A percentile compares a stretch with the other conserved stretches of the same genome.
Evolutionary conservation across 2,888 invertebrate species (phyloP).

Genomic region (Volucella zonaria): DNA sequence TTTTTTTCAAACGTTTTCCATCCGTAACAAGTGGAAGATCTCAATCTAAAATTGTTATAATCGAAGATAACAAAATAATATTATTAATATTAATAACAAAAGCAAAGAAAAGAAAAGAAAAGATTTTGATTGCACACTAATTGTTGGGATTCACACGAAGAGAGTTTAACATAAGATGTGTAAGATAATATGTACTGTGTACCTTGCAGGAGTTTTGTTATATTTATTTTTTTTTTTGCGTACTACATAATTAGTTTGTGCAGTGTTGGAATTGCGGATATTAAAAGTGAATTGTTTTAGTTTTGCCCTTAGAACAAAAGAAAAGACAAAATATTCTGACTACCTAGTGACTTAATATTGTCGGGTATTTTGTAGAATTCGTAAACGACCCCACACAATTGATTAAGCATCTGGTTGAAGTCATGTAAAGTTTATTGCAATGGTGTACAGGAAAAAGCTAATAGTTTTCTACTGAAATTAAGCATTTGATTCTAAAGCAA

Average conservation of each 20-base stretch:
- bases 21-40: conserved; percentile 61
- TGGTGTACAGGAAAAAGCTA: neutral
- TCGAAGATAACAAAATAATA: conserved; percentile 8
- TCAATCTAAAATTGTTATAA: conserved; percentile 8
- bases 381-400: too few relatives aligned
- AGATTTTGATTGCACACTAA: neutral
- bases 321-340: too few relatives aligned
- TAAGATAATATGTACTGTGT: conserved; percentile 49
- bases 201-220: conserved; percentile 34
- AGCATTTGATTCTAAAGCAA: neutral
- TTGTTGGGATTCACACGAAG: conserved; percentile 52
- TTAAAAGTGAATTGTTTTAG: too few relatives aligned
- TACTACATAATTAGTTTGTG: conserved; percentile 20
- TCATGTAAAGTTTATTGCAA: neutral
- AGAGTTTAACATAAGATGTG: conserved; percentile 70
- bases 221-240: conserved; percentile 13
- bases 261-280: conserved; percentile 39
- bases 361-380: too few relatives aligned
- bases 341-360: too few relatives aligned
- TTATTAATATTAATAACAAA: conserved; percentile 3
- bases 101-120: neutral
- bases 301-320: too few relatives aligned
- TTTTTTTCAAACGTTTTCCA: conserved; percentile 47
- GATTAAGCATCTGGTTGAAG: neutral
- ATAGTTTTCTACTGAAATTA: neutral